These are phyloP conservation scores for Drosophila limbata DNA, from an alignment of 2,888 invertebrate species.

Conservation along the genomic window DNA sequence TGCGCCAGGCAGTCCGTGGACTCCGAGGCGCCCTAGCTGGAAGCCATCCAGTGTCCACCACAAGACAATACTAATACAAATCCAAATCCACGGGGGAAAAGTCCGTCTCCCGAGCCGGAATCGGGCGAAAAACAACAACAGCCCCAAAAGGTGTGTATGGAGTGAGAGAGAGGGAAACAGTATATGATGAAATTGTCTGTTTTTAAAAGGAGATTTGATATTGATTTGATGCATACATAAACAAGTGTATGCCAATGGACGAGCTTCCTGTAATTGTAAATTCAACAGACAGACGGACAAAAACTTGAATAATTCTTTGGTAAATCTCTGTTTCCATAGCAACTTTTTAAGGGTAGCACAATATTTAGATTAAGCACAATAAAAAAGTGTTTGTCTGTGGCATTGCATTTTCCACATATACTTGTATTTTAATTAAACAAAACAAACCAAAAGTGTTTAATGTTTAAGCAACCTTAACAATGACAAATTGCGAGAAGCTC, in stretches of 20 bases:
- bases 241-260: slow-evolving; percentile 49
- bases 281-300: slow-evolving; percentile 26
- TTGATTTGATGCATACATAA: slow-evolving; percentile 7
- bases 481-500: slow-evolving; percentile 66
- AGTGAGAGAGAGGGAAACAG: slow-evolving; percentile 19
- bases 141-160: slow-evolving; percentile 44
- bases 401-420: neutral
- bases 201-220: slow-evolving; percentile 45
- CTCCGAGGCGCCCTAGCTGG: slow-evolving; percentile 54
- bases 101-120: slow-evolving; percentile 18
- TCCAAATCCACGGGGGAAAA: slow-evolving; percentile 20
- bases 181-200: slow-evolving; percentile 35
- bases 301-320: slow-evolving; percentile 7
- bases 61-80: slow-evolving; percentile 68
- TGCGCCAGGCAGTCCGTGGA: slow-evolving; percentile 25
- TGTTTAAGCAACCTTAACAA: slow-evolving; percentile 42
- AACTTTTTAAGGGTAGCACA: slow-evolving; percentile 36
- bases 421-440: slow-evolving; percentile 4
- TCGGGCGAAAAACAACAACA: slow-evolving; percentile 37
- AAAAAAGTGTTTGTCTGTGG: slow-evolving; percentile 18
- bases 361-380: slow-evolving; percentile 33
- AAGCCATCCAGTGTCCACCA: slow-evolving; percentile 18
- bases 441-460: neutral
- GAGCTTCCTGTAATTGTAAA: slow-evolving; percentile 76
- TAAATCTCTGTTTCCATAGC: slow-evolving; percentile 12